Evolutionary conservation across 2,113 vertebrate genomes (phyloP).

Genomic region (Leucosticte australis): DNA sequence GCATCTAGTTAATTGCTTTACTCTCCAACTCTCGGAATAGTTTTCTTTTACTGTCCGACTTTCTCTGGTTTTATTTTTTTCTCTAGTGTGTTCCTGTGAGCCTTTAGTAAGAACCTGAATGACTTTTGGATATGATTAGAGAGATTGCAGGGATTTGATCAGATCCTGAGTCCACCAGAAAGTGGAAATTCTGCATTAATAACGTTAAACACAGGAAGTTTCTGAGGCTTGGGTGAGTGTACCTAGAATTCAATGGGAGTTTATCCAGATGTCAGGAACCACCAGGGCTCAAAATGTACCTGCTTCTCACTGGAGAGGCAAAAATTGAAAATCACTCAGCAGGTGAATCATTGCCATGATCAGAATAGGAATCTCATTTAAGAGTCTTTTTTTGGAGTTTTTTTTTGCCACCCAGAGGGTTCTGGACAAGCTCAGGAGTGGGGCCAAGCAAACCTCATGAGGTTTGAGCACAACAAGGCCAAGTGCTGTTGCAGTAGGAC

Average conservation of each 20-base stretch:
- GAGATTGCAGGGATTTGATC: background rate
- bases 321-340: background rate
- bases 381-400: background rate
- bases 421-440: background rate
- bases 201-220: background rate
- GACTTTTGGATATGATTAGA: background rate
- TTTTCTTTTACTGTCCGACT: background rate
- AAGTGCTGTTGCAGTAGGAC: background rate
- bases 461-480: background rate
- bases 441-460: background rate
- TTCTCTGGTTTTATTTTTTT: background rate
- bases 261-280: background rate
- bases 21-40: background rate
- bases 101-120: background rate
- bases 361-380: background rate
- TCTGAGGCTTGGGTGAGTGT: background rate
- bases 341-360: background rate
- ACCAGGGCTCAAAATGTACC: background rate
- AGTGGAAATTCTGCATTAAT: background rate
- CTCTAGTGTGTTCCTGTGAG: background rate
- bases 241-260: background rate
- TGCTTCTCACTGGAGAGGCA: background rate
- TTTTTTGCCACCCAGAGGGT: background rate
- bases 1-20: background rate
- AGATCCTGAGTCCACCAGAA: background rate